phyloP scores from a whole-genome alignment of 2,797 vertebrate species.

The Tympanoctomys barrerae region DNA sequence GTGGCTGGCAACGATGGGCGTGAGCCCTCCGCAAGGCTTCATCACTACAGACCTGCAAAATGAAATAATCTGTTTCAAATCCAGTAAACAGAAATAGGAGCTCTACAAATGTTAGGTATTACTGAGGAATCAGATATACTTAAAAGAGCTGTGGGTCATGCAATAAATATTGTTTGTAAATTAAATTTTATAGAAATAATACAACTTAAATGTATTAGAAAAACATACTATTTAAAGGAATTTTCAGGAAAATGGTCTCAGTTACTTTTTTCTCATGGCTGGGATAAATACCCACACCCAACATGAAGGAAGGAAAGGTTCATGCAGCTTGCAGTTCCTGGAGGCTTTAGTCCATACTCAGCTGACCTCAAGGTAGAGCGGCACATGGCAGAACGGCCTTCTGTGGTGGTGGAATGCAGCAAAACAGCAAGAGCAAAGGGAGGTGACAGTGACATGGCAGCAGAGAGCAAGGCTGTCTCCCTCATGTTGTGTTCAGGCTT shows the following conservation, averaged over 20 bases:
- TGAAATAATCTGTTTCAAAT: conserved; percentile 45
- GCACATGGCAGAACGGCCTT: no score
- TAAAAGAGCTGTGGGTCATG: background rate
- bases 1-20: background rate
- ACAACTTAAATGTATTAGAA: background rate
- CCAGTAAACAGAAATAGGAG: background rate
- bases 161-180: conserved; percentile 22
- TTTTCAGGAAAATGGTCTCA: background rate
- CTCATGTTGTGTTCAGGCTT: no score
- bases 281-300: no score
- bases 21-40: background rate
- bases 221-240: background rate
- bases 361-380: no score
- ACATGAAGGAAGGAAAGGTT: no score
- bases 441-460: no score
- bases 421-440: no score
- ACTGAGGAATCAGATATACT: background rate
- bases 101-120: background rate
- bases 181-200: conserved; percentile 23
- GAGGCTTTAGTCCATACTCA: no score
- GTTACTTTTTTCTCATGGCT: no score
- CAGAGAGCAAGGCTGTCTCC: no score
- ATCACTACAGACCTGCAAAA: background rate
- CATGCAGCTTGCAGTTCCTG: no score
- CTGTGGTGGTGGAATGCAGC: no score